These are phyloP conservation scores for Rhagoletis zephyria DNA, from an alignment of 1,140 invertebrate genomes.

Conservation along the genomic window DNA sequence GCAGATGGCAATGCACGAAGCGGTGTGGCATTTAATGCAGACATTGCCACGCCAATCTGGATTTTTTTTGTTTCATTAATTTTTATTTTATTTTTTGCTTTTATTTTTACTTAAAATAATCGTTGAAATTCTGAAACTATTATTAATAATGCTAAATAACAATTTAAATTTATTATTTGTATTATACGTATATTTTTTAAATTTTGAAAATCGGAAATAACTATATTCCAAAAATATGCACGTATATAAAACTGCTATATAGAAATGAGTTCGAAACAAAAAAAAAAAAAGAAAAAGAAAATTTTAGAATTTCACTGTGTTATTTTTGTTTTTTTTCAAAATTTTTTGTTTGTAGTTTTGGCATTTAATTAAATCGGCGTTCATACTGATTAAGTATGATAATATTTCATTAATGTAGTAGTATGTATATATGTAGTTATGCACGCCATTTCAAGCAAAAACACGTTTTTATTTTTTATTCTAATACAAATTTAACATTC, in stretches of 20 bases:
- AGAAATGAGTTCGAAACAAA: too few species aligned
- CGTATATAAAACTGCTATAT: too few species aligned
- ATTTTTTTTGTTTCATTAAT: neutral
- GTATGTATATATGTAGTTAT: conserved; percentile 39
- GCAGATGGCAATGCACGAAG: too few species aligned
- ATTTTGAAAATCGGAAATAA: neutral
- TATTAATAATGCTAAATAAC: neutral
- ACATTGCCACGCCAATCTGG: neutral
- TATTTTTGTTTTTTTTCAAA: neutral
- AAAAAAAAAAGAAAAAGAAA: neutral
- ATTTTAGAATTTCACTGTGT: neutral
- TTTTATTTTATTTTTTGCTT: neutral
- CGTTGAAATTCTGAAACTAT: conserved; percentile 51
- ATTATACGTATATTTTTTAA: neutral
- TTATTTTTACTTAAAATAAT: conserved; percentile 43
- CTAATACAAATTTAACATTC: conserved; percentile 47
- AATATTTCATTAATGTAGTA: conserved; percentile 18
- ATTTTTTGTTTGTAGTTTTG: conserved; percentile 32
- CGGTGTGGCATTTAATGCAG: neutral
- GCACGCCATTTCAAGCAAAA: conserved; percentile 48
- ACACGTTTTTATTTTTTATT: conserved; percentile 24
- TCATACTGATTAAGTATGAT: conserved; percentile 3
- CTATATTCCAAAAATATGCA: neutral
- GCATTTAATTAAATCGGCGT: conserved; percentile 36
- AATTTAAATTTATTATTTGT: neutral